Percentiles rank a stretch among this genome's conserved stretches.
These are phyloP conservation scores for Gymnocypris eckloni DNA, from an alignment of 2,797 vertebrate genomes.

Conservation along the genomic window DNA sequence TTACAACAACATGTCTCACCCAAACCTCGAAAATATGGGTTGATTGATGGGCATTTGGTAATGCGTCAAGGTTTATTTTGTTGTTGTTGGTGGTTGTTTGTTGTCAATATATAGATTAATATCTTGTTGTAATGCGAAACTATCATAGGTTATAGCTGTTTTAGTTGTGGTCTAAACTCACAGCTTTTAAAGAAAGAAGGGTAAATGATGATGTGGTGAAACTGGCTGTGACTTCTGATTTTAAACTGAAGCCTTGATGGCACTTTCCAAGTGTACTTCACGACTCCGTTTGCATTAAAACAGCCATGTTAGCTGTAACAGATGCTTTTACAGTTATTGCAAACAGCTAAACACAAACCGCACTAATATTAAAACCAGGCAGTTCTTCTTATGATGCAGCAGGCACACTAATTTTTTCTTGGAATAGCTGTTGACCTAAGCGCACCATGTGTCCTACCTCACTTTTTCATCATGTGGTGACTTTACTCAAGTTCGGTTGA, in stretches of 20 bases:
- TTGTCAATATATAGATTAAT: neutral
- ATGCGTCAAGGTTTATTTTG: neutral
- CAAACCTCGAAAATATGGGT: slow-evolving; percentile 71
- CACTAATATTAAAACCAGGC: slow-evolving; percentile 68
- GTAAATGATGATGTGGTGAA: slow-evolving; percentile 40
- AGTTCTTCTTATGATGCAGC: slow-evolving; percentile 65
- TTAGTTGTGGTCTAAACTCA: neutral
- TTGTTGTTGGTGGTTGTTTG: too few species aligned
- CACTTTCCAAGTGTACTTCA: slow-evolving; percentile 6
- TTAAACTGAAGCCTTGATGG: slow-evolving; percentile 15
- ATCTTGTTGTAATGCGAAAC: neutral
- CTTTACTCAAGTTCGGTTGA: slow-evolving; percentile 54
- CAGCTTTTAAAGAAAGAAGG: neutral
- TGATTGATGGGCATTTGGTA: slow-evolving; percentile 67
- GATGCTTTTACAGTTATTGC: slow-evolving; percentile 62
- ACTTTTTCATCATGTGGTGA: slow-evolving; percentile 54
- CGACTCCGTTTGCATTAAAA: slow-evolving; percentile 54
- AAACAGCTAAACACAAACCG: slow-evolving; percentile 63
- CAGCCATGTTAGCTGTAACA: slow-evolving; percentile 60
- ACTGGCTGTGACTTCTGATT: slow-evolving; percentile 47
- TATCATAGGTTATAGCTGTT: neutral
- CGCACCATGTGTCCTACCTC: slow-evolving; percentile 28
- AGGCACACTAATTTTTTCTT: slow-evolving; percentile 65
- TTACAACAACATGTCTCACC: slow-evolving; percentile 71
- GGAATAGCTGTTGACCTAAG: slow-evolving; percentile 72